Conservation (phyloP, 2,113 vertebrate species). For the Neodon shergylaensis region DNA sequence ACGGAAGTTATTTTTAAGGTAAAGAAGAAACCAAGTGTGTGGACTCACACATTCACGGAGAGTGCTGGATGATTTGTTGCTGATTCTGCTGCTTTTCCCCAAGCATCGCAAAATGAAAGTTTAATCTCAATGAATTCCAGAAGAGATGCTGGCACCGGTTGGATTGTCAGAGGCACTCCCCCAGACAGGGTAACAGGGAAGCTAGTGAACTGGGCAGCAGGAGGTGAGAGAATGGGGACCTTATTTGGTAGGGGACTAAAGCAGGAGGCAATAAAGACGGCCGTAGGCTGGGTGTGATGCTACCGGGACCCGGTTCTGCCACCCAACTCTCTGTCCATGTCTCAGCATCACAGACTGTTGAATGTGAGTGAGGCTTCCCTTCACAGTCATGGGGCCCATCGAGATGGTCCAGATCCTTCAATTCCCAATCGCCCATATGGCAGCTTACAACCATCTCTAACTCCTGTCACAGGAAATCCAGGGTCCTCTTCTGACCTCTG, state of each 20-base stretch:
- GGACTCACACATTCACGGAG: not conserved
- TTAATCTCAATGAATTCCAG: not conserved
- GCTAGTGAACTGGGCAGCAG: fast-evolving
- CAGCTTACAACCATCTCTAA: not conserved
- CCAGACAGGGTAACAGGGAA: not conserved
- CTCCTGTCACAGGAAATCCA: too few species aligned
- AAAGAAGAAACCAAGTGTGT: not conserved
- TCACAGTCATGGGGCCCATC: too few species aligned
- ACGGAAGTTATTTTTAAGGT: not conserved
- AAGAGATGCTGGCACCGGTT: not conserved
- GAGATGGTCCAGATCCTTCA: not conserved
- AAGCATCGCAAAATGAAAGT: not conserved
- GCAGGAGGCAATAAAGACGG: not conserved
- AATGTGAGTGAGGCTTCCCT: not conserved
- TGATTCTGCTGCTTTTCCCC: not conserved
- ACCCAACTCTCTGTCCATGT: not conserved
- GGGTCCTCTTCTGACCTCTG: not conserved
- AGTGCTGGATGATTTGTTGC: not conserved
- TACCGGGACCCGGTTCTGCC: not conserved
- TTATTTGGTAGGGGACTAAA: not conserved
- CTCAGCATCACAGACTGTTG: not conserved
- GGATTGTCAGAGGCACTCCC: not conserved
- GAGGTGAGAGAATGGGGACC: not conserved
- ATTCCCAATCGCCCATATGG: not conserved
- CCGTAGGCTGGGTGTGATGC: not conserved